These are phyloP conservation scores for Idaea biselata DNA, from an alignment of 2,888 invertebrate genomes.

Conservation along the genomic window DNA sequence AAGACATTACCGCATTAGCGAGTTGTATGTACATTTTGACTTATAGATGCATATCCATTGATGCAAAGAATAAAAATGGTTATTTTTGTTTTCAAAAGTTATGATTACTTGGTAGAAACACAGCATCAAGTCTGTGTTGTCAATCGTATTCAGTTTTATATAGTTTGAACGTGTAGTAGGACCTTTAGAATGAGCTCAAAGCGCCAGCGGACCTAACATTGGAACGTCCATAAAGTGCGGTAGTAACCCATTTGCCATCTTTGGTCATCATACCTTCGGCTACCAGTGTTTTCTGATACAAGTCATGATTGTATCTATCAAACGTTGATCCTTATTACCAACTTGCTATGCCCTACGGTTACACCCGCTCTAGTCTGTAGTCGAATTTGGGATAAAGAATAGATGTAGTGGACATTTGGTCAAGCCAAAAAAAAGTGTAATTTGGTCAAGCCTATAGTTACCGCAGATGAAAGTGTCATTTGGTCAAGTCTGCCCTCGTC, in stretches of 20 bases:
- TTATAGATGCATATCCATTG: too few species aligned
- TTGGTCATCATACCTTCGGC: neutral
- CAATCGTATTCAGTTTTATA: neutral
- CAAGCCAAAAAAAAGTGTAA: too few species aligned
- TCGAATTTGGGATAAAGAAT: too few species aligned
- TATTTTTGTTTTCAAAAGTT: neutral
- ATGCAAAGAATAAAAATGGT: too few species aligned
- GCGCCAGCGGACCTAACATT: neutral
- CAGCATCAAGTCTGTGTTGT: too few species aligned
- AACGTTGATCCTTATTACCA: neutral
- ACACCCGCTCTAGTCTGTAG: too few species aligned
- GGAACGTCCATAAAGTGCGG: conserved; percentile 1
- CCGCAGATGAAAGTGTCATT: too few species aligned
- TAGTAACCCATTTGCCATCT: conserved; percentile 1
- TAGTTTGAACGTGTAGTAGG: neutral
- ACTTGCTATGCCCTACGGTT: neutral
- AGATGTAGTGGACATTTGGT: too few species aligned
- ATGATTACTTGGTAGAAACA: neutral
- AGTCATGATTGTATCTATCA: neutral
- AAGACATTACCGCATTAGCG: too few species aligned
- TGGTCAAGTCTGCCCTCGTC: too few species aligned
- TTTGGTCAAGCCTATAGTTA: too few species aligned
- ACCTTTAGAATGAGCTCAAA: neutral
- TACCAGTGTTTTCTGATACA: neutral
- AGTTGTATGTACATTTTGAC: too few species aligned